Conservation (phyloP, 2,113 vertebrate genomes). For the Propithecus coquereli region DNA sequence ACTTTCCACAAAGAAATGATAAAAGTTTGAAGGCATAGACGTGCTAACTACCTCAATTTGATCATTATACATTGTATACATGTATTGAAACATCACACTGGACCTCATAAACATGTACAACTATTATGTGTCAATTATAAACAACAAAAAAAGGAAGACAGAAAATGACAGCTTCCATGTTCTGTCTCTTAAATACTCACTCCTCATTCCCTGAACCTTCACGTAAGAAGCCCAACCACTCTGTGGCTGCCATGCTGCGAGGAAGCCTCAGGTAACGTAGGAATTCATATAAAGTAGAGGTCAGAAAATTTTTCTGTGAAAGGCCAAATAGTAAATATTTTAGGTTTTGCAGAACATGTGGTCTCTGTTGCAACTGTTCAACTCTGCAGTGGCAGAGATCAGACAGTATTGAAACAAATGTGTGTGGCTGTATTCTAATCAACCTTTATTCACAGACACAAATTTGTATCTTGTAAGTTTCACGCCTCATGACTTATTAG, state of each 20-base stretch:
- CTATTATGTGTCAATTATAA: neutral
- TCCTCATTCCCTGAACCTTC: neutral
- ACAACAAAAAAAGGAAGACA: neutral
- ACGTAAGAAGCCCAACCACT: neutral
- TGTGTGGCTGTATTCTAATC: neutral
- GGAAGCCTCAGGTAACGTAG: no score
- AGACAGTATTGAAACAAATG: neutral
- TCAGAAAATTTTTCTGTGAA: neutral
- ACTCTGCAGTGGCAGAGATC: neutral
- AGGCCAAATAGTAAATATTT: neutral
- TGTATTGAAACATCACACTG: neutral
- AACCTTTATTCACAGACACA: neutral
- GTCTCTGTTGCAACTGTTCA: neutral
- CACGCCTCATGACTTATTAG: neutral
- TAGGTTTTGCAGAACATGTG: neutral
- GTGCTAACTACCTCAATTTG: neutral
- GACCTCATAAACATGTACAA: neutral
- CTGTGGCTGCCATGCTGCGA: neutral
- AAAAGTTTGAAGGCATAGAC: neutral
- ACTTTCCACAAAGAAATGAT: neutral
- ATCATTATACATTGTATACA: neutral
- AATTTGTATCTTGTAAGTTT: neutral
- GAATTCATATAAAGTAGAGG: neutral
- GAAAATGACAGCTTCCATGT: neutral
- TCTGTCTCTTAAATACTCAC: neutral